These are phyloP conservation scores for Cosmorhoe ocellata DNA, from an alignment of 2,888 invertebrate genomes.

Conservation along the genomic window DNA sequence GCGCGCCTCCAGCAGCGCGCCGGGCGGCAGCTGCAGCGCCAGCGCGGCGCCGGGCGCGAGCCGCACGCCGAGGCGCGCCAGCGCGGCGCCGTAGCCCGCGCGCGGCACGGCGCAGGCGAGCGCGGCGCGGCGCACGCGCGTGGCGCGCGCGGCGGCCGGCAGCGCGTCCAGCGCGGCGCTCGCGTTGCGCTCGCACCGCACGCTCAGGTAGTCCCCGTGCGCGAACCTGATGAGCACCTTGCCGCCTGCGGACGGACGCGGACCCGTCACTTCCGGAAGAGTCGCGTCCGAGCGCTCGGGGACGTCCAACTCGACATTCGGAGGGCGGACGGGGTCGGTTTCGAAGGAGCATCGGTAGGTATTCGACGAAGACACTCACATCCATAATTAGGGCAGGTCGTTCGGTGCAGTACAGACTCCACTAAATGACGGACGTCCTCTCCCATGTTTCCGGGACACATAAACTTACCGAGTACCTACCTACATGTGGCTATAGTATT, in stretches of 20 bases:
- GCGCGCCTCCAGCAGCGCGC: constrained; percentile 11
- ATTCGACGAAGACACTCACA: no score
- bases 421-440: no score
- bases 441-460: no score
- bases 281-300: no score
- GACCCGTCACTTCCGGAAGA: no score
- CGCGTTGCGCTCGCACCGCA: background rate
- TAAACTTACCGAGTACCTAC: no score
- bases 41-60: background rate
- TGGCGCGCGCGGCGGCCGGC: background rate
- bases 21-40: constrained; percentile 2
- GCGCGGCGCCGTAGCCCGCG: constrained; percentile 9
- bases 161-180: background rate
- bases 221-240: background rate
- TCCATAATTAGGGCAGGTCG: no score
- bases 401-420: no score
- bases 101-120: constrained; percentile 16
- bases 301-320: no score
- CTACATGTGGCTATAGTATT: no score
- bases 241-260: background rate
- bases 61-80: constrained; percentile 21
- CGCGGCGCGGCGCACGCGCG: constrained; percentile 6
- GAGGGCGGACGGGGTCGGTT: no score
- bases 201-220: constrained; percentile 1
- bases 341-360: no score